These are phyloP conservation scores for Neoscelio sp. DNA, from an alignment of 2,888 invertebrate genomes.

Conservation along the genomic window DNA sequence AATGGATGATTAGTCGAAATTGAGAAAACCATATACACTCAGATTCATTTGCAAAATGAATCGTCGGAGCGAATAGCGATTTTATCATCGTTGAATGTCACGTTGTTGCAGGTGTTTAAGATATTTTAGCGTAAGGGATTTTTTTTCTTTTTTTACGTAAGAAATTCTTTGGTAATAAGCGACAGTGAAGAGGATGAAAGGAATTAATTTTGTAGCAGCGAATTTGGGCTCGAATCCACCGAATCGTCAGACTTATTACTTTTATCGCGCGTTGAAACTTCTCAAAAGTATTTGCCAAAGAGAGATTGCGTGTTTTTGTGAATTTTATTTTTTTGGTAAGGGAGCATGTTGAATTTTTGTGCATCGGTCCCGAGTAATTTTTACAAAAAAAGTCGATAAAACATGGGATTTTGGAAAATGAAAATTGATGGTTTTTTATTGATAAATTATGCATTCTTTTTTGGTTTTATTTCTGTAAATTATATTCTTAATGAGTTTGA, in stretches of 20 bases:
- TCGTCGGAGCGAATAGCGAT: conserved; percentile 11
- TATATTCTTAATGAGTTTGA: no score
- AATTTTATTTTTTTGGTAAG: no score
- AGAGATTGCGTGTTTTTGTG: conserved; percentile 30
- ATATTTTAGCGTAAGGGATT: conserved; percentile 1
- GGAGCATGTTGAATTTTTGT: no score
- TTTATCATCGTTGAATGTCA: conserved; percentile 8
- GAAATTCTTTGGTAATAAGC: no score
- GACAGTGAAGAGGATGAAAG: no score
- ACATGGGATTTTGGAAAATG: no score
- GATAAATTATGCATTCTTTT: no score
- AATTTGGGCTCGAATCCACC: conserved; percentile 38
- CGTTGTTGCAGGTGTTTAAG: conserved; percentile 10
- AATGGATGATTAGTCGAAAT: conserved; percentile 31
- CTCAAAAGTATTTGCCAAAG: conserved; percentile 59
- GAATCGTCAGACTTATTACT: conserved; percentile 24
- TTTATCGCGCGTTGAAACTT: conserved; percentile 5
- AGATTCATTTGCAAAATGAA: conserved; percentile 34
- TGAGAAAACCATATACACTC: conserved; percentile 10
- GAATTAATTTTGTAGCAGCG: no score
- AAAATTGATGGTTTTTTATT: no score
- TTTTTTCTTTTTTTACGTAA: neutral
- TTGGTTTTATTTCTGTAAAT: no score
- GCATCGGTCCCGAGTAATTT: no score
- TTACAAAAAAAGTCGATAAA: no score